Evolutionary conservation across 2,888 invertebrate species (phyloP).

Genomic region (Stratiomys singularior): DNA sequence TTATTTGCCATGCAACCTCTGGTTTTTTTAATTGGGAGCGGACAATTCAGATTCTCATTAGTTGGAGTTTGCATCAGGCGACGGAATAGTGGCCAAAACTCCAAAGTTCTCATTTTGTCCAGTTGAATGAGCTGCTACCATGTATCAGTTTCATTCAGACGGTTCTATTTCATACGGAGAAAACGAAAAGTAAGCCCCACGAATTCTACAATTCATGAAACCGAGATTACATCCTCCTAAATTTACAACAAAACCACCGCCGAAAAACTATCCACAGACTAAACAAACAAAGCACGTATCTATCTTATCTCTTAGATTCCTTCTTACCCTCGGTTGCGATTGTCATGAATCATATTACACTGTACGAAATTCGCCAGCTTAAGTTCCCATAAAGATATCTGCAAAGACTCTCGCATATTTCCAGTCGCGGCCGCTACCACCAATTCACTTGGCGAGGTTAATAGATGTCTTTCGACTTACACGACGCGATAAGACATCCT

Average conservation of each 20-base stretch:
- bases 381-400: slow-evolving; percentile 1
- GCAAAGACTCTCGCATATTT: slow-evolving; percentile 4
- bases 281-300: neutral
- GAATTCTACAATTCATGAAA: no score
- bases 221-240: no score
- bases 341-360: neutral
- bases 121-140: no score
- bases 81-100: no score
- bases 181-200: no score
- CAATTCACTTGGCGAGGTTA: slow-evolving; percentile 1
- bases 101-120: no score
- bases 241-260: slow-evolving; percentile 60
- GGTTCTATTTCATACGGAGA: no score
- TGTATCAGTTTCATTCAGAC: no score
- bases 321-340: neutral
- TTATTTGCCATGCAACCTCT: no score
- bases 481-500: slow-evolving; percentile 21
- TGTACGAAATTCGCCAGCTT: neutral
- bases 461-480: slow-evolving; percentile 22
- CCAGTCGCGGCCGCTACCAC: neutral
- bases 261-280: slow-evolving; percentile 76
- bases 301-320: neutral
- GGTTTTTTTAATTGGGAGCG: no score
- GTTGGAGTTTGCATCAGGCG: no score
- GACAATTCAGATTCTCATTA: no score